Evolutionary conservation across 2,797 vertebrate species (phyloP), one percentile per base, ranked within the genome.

Genomic region (Mus minutoides): DNA sequence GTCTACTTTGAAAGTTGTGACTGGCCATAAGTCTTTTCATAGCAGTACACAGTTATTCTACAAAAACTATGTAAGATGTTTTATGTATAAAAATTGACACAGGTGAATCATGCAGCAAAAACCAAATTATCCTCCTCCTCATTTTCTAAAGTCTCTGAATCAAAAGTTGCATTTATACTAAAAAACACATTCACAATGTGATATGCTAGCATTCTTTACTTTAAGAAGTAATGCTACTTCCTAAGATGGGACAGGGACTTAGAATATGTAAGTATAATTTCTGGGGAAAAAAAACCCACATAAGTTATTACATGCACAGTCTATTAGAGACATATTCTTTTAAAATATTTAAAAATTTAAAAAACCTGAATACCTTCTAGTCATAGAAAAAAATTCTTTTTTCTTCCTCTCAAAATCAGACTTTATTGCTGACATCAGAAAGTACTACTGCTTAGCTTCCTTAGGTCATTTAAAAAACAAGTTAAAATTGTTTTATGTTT

Each of bases 241-340:
- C 78, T 90, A 95, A 83, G 54, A 5, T 10, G 80, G 58, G 16
- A 75, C 24, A 58, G 60, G n/a, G 31, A 91, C 22, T 91, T n/a
- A 90, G 76, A 93, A 93, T n/a, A 92, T 2, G 2, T 31, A 80
- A 95, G 64, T 90, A 94, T 31, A 84, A 93, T 64, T 94, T 92
- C 76, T 95, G 58, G 64, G 76, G 60, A 69, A 95, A 94, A 16
- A 40, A 26, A 6, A 76, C 60, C 71, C 80, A 37, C 29, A 69
- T 77, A 96, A 95, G 87, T 96, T 95, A 97, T 92, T 86, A 83
- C 17, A 93, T 82, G 37, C 37, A 79, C 64, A 93, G 92, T 92
- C 92, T 96, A 97, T 76, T 83, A 71, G 49, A 80, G 52, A 49
- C 90, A 85, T 64, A 93, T 3, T 75, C 69, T 69, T 80, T 52